phyloP scores from a whole-genome alignment of 2,797 vertebrate species.

The Meda fulgida region DNA sequence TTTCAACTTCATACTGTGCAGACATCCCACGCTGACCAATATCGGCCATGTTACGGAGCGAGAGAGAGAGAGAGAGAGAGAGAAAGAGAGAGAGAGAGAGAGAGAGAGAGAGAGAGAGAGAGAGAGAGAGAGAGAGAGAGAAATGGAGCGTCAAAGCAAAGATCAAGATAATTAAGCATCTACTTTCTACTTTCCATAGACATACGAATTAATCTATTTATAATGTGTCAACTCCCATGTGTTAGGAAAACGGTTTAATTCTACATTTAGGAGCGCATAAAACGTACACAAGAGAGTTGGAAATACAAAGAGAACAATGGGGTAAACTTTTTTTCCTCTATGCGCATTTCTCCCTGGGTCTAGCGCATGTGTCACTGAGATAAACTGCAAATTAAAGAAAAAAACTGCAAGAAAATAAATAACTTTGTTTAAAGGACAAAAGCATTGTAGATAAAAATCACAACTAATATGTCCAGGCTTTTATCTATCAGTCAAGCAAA shows the following conservation, averaged over 20 bases:
- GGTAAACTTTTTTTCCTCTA: neutral
- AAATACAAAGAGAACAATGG: conserved; percentile 17
- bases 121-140: neutral
- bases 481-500: conserved; percentile 78
- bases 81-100: neutral
- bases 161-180: conserved; percentile 50
- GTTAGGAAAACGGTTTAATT: conserved; percentile 11
- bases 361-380: neutral
- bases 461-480: conserved; percentile 74
- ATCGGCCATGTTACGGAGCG: conserved; percentile 58
- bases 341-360: neutral
- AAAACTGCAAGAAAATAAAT: conserved; percentile 58
- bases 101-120: neutral
- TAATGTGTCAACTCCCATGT: conserved; percentile 16
- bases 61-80: neutral
- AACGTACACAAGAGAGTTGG: neutral
- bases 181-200: conserved; percentile 35
- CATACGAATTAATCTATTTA: conserved; percentile 32
- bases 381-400: conserved; percentile 4
- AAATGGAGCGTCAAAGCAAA: conserved; percentile 18
- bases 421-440: conserved; percentile 76
- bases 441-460: conserved; percentile 53
- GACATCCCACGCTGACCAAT: conserved; percentile 68
- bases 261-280: conserved; percentile 18
- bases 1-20: conserved; percentile 75